These are phyloP conservation scores for Vireo altiloquus DNA, from an alignment of 2,113 vertebrate species.

Conservation along the genomic window DNA sequence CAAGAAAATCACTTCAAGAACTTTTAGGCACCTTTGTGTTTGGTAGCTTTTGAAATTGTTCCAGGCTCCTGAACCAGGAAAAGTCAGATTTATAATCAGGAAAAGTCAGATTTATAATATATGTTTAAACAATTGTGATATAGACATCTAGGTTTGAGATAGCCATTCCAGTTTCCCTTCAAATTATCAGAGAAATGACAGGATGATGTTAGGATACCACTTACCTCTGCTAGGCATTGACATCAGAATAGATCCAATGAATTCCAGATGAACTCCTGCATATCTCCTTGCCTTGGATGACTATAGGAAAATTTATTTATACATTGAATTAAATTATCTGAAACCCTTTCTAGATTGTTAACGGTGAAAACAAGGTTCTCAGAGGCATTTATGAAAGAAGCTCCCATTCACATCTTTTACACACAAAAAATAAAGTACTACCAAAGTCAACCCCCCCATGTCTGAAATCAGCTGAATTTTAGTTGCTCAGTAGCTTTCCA, in stretches of 20 bases:
- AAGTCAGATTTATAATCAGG: background rate
- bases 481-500: background rate
- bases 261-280: background rate
- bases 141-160: background rate
- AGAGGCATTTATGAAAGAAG: background rate
- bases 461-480: background rate
- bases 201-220: background rate
- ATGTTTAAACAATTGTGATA: background rate
- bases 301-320: background rate
- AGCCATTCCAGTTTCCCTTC: background rate
- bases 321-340: background rate
- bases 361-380: background rate
- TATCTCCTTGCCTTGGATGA: background rate
- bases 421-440: background rate
- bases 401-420: background rate
- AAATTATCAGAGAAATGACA: background rate
- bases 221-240: background rate
- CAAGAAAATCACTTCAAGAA: background rate
- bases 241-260: background rate
- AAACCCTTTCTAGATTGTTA: background rate
- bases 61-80: background rate
- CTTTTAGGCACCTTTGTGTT: background rate
- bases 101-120: background rate
- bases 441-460: background rate
- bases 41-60: background rate